Evolutionary conservation across 2,888 invertebrate species (phyloP), one percentile per base, ranked within the genome.

Genomic region (Drosophila setosimentum): DNA sequence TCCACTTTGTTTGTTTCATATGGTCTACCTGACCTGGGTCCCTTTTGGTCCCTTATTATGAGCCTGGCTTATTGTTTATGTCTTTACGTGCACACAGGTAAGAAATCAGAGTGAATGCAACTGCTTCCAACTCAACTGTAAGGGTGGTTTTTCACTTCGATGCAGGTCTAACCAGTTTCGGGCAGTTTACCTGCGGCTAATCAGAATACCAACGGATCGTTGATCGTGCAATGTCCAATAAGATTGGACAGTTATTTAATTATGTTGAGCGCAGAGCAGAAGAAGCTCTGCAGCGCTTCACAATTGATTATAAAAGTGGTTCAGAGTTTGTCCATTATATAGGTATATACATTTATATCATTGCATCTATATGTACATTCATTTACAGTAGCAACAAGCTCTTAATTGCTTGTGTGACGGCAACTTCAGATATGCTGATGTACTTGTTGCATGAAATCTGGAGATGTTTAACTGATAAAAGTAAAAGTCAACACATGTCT

Each of bases 11-110:
- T 65, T 70, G 76, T 60, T 48, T 48, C 51, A 40, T 51, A 2
- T 32, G 70, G 32, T 18, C 63, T 79, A 71, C 76, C 76, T 75
- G 76, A 8, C 8, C 45, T 4, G 27, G 18, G 45, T 42, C 58
- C 54, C 55, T 74, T 30, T 42, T 8, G 30, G 18, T 33, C 57
- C 60, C 64, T 32, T 54, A 24, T 54, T 61, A 35, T 58, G 54
- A 55, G 55, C 57, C 60, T 53, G 54, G 57, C 65, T 84, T 48
- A 78, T 73, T 84, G 71, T 78, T 80, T 62, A 73, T 55, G 62
- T 69, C 57, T 67, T 77, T 88, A 83, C 87, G 83, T 88, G 83
- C 57, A n/a, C 11, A 51, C 87, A 88, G 89, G 87, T 86, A 86
- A 80, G 48, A 57, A 61, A 58, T 54, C 66, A 16, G 4, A 60